A percentile compares a stretch with the other conserved stretches of the same genome.
These are phyloP conservation scores for Actinia equina DNA, from an alignment of 64 coral and sea anemone species.

Conservation along the genomic window DNA sequence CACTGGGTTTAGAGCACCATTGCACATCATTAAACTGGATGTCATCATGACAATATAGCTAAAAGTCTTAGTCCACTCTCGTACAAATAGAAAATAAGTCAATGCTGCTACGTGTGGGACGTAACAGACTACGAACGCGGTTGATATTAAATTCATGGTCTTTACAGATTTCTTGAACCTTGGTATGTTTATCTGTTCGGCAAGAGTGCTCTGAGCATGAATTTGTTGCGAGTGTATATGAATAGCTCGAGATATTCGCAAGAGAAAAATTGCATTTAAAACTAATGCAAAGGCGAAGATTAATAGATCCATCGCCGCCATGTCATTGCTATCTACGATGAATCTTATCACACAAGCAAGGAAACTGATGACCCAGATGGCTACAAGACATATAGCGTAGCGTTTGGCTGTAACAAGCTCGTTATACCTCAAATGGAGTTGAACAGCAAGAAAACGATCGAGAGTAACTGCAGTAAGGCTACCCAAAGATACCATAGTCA, in stretches of 20 bases:
- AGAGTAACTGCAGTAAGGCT: conserved; percentile 6
- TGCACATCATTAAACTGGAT: background rate
- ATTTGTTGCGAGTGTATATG: conserved; percentile 5
- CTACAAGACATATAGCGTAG: background rate
- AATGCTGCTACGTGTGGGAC: background rate
- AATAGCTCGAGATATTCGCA: conserved; percentile 10
- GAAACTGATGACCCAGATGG: background rate
- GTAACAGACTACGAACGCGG: conserved; percentile 2
- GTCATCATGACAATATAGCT: conserved; percentile 2
- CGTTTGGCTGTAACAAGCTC: conserved; percentile 25
- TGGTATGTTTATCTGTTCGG: background rate
- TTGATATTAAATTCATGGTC: background rate
- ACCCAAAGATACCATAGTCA: background rate
- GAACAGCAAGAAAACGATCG: conserved; percentile 22
- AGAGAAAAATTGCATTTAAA: background rate
- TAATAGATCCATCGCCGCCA: background rate
- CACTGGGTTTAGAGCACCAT: conserved; percentile 20
- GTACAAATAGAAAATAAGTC: background rate
- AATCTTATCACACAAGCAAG: background rate
- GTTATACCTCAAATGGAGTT: conserved; percentile 23
- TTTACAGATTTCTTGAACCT: conserved; percentile 11
- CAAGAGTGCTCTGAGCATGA: background rate
- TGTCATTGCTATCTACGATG: background rate
- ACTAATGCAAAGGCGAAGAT: background rate
- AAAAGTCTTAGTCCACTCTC: background rate